Conservation (phyloP, 2,797 vertebrate species). For the Pseudomugil tenellus region DNA sequence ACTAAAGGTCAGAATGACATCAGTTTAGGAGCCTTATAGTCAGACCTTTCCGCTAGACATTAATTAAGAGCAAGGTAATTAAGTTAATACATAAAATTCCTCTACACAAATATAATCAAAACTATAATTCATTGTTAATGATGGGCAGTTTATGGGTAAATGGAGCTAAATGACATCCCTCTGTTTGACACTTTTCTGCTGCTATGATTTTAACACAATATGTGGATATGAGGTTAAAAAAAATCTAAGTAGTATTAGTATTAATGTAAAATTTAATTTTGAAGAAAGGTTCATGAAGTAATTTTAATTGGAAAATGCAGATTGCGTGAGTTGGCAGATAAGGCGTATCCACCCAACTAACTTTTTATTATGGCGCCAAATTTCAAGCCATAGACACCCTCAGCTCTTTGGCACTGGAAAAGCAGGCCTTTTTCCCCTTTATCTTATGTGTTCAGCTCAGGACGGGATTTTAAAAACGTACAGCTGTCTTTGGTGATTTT, state of each 20-base stretch:
- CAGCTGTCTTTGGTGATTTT: conserved; percentile 33
- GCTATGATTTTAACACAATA: not conserved
- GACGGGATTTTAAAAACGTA: conserved; percentile 19
- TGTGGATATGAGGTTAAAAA: not conserved
- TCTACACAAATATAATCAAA: not conserved
- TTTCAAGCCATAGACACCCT: conserved; percentile 4
- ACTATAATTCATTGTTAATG: not conserved
- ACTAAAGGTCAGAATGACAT: too few relatives aligned
- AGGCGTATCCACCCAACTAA: not conserved
- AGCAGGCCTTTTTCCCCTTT: conserved; percentile 1
- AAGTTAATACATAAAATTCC: too few relatives aligned
- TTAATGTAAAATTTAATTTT: not conserved
- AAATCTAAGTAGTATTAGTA: too few relatives aligned
- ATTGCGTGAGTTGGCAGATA: not conserved
- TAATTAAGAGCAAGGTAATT: too few relatives aligned
- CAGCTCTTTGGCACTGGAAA: not conserved
- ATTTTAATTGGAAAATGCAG: not conserved
- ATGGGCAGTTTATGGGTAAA: not conserved
- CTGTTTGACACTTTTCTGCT: not conserved
- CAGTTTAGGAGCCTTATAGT: too few relatives aligned
- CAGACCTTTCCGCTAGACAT: too few relatives aligned
- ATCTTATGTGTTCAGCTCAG: conserved; percentile 13
- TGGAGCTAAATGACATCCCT: not conserved
- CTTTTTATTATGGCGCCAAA: not conserved
- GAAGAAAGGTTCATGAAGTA: not conserved